A percentile compares a stretch with the other conserved stretches of the same genome.
These are phyloP conservation scores for Druon quercuslanigerum DNA, from an alignment of 1,140 invertebrate species.

Conservation along the genomic window DNA sequence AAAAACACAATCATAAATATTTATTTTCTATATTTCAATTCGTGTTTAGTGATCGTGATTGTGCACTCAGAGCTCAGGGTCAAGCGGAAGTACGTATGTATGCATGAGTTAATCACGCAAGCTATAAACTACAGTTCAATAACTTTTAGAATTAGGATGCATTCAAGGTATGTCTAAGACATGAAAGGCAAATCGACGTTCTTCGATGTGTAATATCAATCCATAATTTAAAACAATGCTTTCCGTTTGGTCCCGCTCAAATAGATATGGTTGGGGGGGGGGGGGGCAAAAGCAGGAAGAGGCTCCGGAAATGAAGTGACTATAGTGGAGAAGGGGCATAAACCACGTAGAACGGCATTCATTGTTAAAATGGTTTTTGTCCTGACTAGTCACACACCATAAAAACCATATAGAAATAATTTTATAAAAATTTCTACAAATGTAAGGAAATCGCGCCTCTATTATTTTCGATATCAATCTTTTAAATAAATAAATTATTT, in stretches of 20 bases:
- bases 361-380: slow-evolving; percentile 70
- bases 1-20: too few relatives aligned
- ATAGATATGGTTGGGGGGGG: not conserved
- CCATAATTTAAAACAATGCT: slow-evolving; percentile 68
- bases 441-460: not conserved
- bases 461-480: not conserved
- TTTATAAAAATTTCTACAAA: not conserved
- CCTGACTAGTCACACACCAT: slow-evolving; percentile 56
- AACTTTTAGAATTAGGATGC: slow-evolving; percentile 62
- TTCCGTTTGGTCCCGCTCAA: slow-evolving; percentile 49
- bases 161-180: slow-evolving; percentile 42
- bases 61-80: not conserved
- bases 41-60: not conserved
- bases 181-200: slow-evolving; percentile 58
- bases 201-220: slow-evolving; percentile 63
- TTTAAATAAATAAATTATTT: too few relatives aligned
- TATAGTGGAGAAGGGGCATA: slow-evolving; percentile 60
- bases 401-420: too few relatives aligned
- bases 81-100: slow-evolving; percentile 54
- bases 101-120: slow-evolving; percentile 53
- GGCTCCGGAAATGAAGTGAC: slow-evolving; percentile 65
- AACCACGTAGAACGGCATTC: slow-evolving; percentile 63
- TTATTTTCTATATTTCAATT: too few relatives aligned
- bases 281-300: slow-evolving; percentile 35
- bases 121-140: slow-evolving; percentile 52